Evolutionary conservation across 2,113 vertebrate genomes (phyloP), one percentile per base, ranked within the genome.

Genomic region (Pelecanoides urinatrix): DNA sequence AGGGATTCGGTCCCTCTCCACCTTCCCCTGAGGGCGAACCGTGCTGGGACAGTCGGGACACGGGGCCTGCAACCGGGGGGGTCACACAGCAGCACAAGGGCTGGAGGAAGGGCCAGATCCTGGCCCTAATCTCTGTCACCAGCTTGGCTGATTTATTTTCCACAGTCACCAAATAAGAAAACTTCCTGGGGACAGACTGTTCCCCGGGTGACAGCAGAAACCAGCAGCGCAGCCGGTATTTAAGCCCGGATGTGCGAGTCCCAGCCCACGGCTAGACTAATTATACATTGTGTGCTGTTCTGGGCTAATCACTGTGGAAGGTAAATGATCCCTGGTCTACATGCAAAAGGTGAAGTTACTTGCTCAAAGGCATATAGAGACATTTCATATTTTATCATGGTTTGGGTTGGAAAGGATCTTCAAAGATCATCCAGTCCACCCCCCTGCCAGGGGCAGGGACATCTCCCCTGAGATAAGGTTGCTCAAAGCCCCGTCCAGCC

Each of bases 161-260:
- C 58, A 40, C 30, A 53, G 75, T 86, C 82, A 65, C 86, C 62
- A 83, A 82, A 15, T 21, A 23, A 61, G 67, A 72, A 52, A 70
- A 49, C 88, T 86, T 93, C 62, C 95, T 93, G 92, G 88, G 92
- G 88, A 96, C 95, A 70, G 59, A 3, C 58, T 80, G 91, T 97
- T 93, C 92, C 81, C 62, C 1, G 26, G 38, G 67, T 86, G 83
- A 62, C 82, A 66, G 62, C 79, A 86, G 80, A 16, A 73, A 19
- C 44, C 81, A 73, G 66, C 67, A 34, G 80, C 27, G 1, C 86
- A 89, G 94, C 13, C 11, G 0, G n/a, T 29, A 15, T n/a, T 74
- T 27, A 29, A 78, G 94, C 89, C 94, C 22, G 36, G 86, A 78
- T 63, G 34, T 21, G 17, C 1, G 0, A 82, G 42, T 77, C 70